Base-by-base conservation (phyloP, 2,888 invertebrate species). In the Drosophila paranaensis region DNA sequence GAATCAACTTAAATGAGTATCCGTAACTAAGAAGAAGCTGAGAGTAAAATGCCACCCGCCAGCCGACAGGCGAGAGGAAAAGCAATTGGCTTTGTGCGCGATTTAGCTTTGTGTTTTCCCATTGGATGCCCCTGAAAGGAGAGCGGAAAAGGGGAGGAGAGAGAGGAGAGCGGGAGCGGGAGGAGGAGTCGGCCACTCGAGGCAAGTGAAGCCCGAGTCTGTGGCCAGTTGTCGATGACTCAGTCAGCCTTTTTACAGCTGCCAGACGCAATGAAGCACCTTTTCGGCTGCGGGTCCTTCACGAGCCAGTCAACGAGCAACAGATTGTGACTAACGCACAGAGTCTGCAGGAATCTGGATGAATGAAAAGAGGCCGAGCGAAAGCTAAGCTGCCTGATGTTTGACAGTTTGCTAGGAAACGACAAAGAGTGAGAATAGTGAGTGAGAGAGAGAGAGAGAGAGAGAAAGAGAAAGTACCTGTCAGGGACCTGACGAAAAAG, bases 1-100 rank as follows among this genome's bases (percentile, higher is more conserved):
- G 86, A 87, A 87, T 87, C 88, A 89, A 89, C 86, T 87, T 87
- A 87, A 87, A 87, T 89, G 86, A 87, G 86, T 88, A 87, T 89
- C 86, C 89, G 90, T 89, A 83, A 78, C 88, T 83, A 48, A 25
- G 25, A 33, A 42, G 8, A 35, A 48, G 33, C 25, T 27, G 50
- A 48, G 33, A 57, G 46, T 27, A 16, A 39, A 30, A 42, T 11
- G 35, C 57, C 56, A 45, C 45, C 35, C 33, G 33, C 33, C 25
- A 30, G 39, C 39, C 62, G 51, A 13, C 33, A 30, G 45, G 39
- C 67, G 60, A 60, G 78, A 65, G 72, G 54, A 55, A 71, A 69
- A 61, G 79, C 85, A 82, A 85, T 83, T 83, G 85, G 80, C 82
- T 83, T 83, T 83, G 86, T 83, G 64, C 68, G 70, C 80, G 75